Evolutionary conservation across 2,888 invertebrate species (phyloP).

Genomic region (Cacoxenus indagator): DNA sequence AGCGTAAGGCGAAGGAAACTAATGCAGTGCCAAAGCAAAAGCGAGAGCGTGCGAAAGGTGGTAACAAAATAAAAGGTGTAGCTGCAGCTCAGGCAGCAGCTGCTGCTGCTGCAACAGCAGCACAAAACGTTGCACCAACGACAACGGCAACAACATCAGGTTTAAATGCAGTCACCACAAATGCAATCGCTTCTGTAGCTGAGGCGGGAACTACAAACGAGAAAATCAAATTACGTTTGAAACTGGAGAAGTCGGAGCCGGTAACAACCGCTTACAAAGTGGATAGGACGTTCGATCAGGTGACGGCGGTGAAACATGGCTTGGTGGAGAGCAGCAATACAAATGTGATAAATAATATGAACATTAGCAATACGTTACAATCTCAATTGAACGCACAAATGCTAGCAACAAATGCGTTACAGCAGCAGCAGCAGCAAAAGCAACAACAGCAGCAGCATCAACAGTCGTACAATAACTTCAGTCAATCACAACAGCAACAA

Average conservation of each 20-base stretch:
- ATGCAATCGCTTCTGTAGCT: conserved; percentile 8
- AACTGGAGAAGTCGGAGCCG: conserved; percentile 87
- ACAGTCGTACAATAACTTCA: conserved; percentile 27
- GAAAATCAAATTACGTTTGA: conserved; percentile 85
- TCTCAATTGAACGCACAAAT: conserved; percentile 41
- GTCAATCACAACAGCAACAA: conserved; percentile 28
- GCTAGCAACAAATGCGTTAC: conserved; percentile 33
- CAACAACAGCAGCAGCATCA: conserved; percentile 51
- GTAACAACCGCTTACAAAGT: conserved; percentile 85
- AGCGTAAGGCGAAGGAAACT: conserved; percentile 57
- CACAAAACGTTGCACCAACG: conserved; percentile 5
- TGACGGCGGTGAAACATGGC: conserved; percentile 5
- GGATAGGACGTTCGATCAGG: conserved; percentile 80
- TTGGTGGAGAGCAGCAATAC: not conserved
- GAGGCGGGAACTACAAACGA: conserved; percentile 70
- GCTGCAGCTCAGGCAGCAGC: conserved; percentile 27
- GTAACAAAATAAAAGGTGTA: conserved; percentile 54
- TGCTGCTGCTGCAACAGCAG: conserved; percentile 14
- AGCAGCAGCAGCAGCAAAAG: conserved; percentile 51
- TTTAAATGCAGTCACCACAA: conserved; percentile 1
- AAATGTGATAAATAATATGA: not conserved
- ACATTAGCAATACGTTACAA: conserved; percentile 31
- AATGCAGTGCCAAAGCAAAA: conserved; percentile 53
- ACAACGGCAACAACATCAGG: conserved; percentile 9
- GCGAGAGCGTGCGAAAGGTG: conserved; percentile 59